These are phyloP conservation scores for Neogobius melanostomus DNA, from an alignment of 2,113 vertebrate species.

Conservation along the genomic window DNA sequence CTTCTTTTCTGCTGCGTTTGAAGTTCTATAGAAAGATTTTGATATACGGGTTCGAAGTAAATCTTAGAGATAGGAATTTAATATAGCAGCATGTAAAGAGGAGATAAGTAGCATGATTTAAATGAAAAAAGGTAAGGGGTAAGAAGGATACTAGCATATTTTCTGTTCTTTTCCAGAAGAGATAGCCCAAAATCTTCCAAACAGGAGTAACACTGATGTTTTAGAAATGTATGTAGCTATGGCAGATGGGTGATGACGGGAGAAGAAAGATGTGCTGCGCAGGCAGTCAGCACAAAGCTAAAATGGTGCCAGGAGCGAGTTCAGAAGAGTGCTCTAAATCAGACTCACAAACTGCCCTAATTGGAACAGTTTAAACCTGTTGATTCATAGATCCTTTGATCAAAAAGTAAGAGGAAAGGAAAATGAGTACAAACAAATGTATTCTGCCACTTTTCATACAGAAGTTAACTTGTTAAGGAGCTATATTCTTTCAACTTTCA, in stretches of 20 bases:
- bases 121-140: conserved; percentile 13
- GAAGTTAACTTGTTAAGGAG: too few species aligned
- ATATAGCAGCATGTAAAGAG: conserved; percentile 26
- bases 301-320: not conserved
- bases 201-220: not conserved
- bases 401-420: too few species aligned
- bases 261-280: conserved; percentile 22
- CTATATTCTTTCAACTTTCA: too few species aligned
- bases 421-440: too few species aligned
- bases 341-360: not conserved
- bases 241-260: conserved; percentile 19
- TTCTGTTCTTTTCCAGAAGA: not conserved
- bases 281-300: not conserved
- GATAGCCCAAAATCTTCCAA: not conserved
- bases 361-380: not conserved
- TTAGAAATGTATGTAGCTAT: not conserved
- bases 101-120: conserved; percentile 36
- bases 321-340: not conserved
- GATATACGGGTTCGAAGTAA: conserved; percentile 17
- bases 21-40: conserved; percentile 33
- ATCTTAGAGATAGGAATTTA: conserved; percentile 32
- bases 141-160: not conserved
- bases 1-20: conserved; percentile 39
- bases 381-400: not conserved
- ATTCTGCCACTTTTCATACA: too few species aligned